Percentiles rank a stretch among this genome's conserved stretches.
Conservation (phyloP, 2,888 invertebrate species). For the Drosophila mercatorum region DNA sequence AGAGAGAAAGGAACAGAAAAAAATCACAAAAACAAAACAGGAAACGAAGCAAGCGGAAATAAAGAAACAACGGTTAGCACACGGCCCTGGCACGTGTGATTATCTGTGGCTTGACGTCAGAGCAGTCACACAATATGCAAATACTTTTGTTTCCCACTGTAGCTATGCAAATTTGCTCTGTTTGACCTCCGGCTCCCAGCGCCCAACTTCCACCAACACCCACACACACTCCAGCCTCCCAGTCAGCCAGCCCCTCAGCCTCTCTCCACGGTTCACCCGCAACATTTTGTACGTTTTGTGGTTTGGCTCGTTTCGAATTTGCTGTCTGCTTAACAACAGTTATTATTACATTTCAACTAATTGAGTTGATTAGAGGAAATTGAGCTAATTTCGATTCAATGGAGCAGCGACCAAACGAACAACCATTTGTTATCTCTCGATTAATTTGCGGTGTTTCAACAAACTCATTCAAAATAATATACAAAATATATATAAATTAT, state of each 20-base stretch:
- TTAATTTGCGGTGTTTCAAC: slow-evolving; percentile 2
- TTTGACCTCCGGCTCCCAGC: not conserved
- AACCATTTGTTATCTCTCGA: slow-evolving; percentile 14
- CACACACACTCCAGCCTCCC: slow-evolving; percentile 1
- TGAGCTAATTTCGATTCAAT: slow-evolving; percentile 49
- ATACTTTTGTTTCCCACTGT: slow-evolving; percentile 57
- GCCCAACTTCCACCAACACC: not conserved
- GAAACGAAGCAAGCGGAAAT: slow-evolving; percentile 54
- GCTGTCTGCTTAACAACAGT: slow-evolving; percentile 53
- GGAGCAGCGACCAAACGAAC: slow-evolving; percentile 21
- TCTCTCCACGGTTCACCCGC: slow-evolving; percentile 9
- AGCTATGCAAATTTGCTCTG: slow-evolving; percentile 64
- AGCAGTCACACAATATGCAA: slow-evolving; percentile 70
- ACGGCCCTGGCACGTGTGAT: slow-evolving; percentile 58
- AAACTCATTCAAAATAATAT: slow-evolving; percentile 2
- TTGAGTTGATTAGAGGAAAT: slow-evolving; percentile 77
- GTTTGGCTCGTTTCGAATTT: slow-evolving; percentile 54
- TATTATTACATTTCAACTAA: slow-evolving; percentile 74
- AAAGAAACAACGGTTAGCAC: slow-evolving; percentile 54
- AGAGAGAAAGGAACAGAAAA: not conserved
- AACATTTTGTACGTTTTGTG: slow-evolving; percentile 59
- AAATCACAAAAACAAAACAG: slow-evolving; percentile 6
- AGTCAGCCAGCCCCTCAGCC: not conserved
- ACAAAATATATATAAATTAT: not conserved
- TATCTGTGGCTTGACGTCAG: slow-evolving; percentile 55